Evolutionary conservation across 2,888 invertebrate species (phyloP), one percentile per base, ranked within the genome.

Genomic region (Linnaemya vulpina): DNA sequence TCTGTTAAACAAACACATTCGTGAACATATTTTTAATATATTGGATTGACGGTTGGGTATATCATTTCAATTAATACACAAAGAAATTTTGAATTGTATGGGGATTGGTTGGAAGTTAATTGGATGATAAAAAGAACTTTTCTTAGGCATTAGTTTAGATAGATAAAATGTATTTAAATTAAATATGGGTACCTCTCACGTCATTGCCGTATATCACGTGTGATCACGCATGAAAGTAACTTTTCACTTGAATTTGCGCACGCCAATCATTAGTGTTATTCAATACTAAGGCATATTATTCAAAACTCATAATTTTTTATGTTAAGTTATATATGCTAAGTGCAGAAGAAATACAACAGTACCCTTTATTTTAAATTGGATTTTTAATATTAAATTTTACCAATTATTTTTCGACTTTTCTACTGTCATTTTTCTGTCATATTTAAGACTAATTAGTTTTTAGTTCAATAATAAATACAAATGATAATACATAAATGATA

Each of bases 41-140:
- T 71, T 62, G 35, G 11, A 51, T 46, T 5, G 63, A 10, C 30
- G 51, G 9, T 49, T 49, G 63, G 1, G 43, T 15, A 43, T 35
- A 43, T 43, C n/a, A n/a, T n/a, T n/a, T n/a, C n/a, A 43, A 73
- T 73, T 60, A 7, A 46, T 62, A 20, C 22, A 38, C 67, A 76
- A 67, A 62, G 49, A 60, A 15, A 22, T 74, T 38, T 35, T 30
- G 43, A 20, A 30, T 40, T 58, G 46, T 60, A 60, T 73, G 15
- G 35, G 30, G n/a, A 49, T 1, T 62, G 60, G 5, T 74, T 4
- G 10, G 49, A 63, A n/a, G 25, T 25, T 51, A 40, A 63, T 75
- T 75, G 51, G 63, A 49, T 74, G 10, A 38, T 20, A 58, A 46
- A 43, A 73, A 17, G 4, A 35, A 43, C 5, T 15, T 20, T 38